A percentile compares a stretch with the other conserved stretches of the same genome.
These are phyloP conservation scores for Vireo griseus DNA, from an alignment of 2,797 vertebrate genomes.

Conservation along the genomic window DNA sequence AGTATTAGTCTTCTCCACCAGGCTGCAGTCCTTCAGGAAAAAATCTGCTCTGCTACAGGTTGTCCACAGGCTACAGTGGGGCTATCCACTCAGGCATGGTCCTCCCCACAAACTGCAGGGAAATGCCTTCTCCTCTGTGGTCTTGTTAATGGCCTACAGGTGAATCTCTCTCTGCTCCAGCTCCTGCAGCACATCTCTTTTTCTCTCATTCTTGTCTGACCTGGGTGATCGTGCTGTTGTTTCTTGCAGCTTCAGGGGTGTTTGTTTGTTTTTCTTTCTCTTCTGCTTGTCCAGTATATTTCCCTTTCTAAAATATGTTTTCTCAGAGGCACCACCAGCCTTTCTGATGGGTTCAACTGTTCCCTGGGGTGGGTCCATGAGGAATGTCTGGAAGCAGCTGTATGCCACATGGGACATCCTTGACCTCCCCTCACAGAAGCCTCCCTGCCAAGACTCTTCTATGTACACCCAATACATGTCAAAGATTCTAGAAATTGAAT, in stretches of 20 bases:
- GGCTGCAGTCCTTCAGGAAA: background rate
- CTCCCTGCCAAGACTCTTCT: background rate
- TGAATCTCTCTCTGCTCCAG: background rate
- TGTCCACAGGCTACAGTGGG: background rate
- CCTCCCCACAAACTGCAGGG: background rate
- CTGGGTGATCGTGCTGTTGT: background rate
- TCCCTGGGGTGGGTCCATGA: background rate
- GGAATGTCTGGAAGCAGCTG: accelerated
- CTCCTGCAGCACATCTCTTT: background rate
- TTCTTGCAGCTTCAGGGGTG: background rate
- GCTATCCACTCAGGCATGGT: background rate
- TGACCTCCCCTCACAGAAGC: background rate
- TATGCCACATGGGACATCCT: accelerated
- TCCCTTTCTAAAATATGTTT: background rate
- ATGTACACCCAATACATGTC: background rate
- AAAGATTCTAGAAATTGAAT: background rate
- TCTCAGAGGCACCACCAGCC: background rate
- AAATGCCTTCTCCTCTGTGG: background rate
- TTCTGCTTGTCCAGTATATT: background rate
- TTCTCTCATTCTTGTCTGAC: background rate
- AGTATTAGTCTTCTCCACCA: background rate
- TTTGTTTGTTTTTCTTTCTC: background rate
- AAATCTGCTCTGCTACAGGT: accelerated
- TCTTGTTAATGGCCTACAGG: background rate
- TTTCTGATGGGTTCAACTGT: background rate